Base-by-base conservation (phyloP, 2,888 invertebrate species). In the Protonemura montana region DNA sequence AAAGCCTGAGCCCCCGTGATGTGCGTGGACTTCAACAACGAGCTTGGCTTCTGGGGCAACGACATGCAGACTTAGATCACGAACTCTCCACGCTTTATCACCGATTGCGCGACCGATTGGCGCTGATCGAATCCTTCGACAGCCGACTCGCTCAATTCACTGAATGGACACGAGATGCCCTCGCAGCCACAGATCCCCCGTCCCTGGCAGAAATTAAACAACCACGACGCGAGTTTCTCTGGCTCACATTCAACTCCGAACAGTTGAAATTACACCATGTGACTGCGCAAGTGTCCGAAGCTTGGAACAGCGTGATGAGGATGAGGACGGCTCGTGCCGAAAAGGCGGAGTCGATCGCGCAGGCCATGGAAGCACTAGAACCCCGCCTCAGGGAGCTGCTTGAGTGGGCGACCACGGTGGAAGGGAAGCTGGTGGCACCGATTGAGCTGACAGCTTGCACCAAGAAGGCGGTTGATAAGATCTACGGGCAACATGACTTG, bases 1-100 rank as follows among this genome's bases (percentile, higher is more conserved):
- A 97, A 90, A 96, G 96, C 89, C 93, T 97, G 5, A 96, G 96
- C 90, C 96, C 97, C 0, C 94, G 95, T 82, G 97, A 98, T 90
- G 95, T 97, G 91, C 96, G 97, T 90, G 92, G 95, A 21, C 94
- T 97, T 83, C 95, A 95, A 89, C 97, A 97, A 90, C 94, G 94
- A 88, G 93, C 95, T 88, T 96, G 96, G 94, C 93, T 97, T 87
- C 91, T 97, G 85, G 93, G 94, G 91, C 97, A 97, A 90, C 96
- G 96, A 89, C 95, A 97, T 88, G 94, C 95, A 0, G 97, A 97
- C 89, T 91, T 97, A 0, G 96, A 97, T 89, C 95, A 96, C 89
- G 96, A 96, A 90, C 91, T 97, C 0, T 94, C 95, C 0, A 93
- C 94, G 78, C 92, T 96, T 13, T 94, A 95, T 25, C 95, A 95